These are phyloP conservation scores for Pentalonia nigronervosa DNA, from an alignment of 1,140 invertebrate species.

Conservation along the genomic window DNA sequence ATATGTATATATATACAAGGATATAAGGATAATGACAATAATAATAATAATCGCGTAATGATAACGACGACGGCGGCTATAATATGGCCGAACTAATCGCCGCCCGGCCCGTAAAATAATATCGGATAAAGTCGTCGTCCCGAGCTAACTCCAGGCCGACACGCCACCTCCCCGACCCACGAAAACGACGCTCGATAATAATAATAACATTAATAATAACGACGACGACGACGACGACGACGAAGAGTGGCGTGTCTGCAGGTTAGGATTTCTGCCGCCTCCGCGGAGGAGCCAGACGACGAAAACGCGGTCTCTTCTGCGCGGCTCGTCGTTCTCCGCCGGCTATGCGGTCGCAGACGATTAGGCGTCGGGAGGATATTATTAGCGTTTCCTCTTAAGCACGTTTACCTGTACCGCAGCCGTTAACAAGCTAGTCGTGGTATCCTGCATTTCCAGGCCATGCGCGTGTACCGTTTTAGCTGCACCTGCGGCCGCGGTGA, in stretches of 20 bases:
- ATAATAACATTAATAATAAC: too few relatives aligned
- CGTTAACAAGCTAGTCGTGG: background rate
- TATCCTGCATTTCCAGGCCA: background rate
- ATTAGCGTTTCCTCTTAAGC: background rate
- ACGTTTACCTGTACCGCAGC: background rate
- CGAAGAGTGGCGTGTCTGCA: too few relatives aligned
- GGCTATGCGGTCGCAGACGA: background rate
- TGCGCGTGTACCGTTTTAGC: background rate
- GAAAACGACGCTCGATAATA: background rate
- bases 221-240: too few relatives aligned
- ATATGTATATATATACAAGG: too few relatives aligned
- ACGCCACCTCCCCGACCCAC: background rate
- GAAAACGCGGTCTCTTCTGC: background rate
- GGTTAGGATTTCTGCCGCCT: too few relatives aligned
- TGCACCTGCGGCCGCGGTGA: background rate
- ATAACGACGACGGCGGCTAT: background rate
- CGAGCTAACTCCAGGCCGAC: background rate
- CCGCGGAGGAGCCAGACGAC: background rate
- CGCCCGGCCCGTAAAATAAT: background rate
- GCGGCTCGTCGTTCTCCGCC: too few relatives aligned
- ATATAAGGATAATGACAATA: background rate
- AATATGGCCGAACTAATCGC: slow-evolving; percentile 47
- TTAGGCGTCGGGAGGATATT: background rate
- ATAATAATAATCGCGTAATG: background rate
- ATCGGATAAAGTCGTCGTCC: background rate